A percentile compares a stretch with the other conserved stretches of the same genome.
These are phyloP conservation scores for Hippocampus barbouri DNA, from an alignment of 2,113 vertebrate species.

Conservation along the genomic window DNA sequence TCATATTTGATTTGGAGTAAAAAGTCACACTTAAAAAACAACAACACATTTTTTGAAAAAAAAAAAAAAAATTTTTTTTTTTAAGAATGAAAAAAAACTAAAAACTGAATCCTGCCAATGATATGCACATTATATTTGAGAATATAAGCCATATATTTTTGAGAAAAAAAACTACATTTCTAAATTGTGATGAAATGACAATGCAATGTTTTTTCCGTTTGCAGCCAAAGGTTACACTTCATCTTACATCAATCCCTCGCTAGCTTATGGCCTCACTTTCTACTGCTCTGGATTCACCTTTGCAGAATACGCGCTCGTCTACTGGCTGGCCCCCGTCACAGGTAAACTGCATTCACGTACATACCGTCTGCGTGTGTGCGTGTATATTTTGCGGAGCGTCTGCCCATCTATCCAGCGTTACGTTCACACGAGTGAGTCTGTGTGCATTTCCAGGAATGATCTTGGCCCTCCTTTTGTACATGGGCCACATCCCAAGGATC, in stretches of 20 bases:
- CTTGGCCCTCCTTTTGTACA: conserved; percentile 77
- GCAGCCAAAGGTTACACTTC: conserved; percentile 77
- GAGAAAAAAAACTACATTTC: too few species aligned
- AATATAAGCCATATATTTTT: too few species aligned
- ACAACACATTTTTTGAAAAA: too few species aligned
- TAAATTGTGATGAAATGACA: too few species aligned
- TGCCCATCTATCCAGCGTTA: background rate
- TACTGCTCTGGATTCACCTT: conserved; percentile 78
- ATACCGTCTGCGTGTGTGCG: too few species aligned
- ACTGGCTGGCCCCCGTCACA: conserved; percentile 80
- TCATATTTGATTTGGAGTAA: too few species aligned
- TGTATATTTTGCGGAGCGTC: background rate
- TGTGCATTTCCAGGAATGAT: conserved; percentile 77
- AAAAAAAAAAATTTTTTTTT: too few species aligned
- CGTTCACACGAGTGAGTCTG: background rate
- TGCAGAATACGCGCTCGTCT: conserved; percentile 78
- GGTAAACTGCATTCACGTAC: conserved; percentile 63
- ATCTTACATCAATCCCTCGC: conserved; percentile 81
- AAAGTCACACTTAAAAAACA: too few species aligned
- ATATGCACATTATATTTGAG: too few species aligned
- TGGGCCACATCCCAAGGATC: conserved; percentile 81
- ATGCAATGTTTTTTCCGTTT: background rate
- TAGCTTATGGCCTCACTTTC: conserved; percentile 80
- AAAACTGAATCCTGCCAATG: too few species aligned
- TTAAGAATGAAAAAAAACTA: too few species aligned